Evolutionary conservation across 2,888 invertebrate species (phyloP), one percentile per base, ranked within the genome.

Genomic region (Dusona sp.): DNA sequence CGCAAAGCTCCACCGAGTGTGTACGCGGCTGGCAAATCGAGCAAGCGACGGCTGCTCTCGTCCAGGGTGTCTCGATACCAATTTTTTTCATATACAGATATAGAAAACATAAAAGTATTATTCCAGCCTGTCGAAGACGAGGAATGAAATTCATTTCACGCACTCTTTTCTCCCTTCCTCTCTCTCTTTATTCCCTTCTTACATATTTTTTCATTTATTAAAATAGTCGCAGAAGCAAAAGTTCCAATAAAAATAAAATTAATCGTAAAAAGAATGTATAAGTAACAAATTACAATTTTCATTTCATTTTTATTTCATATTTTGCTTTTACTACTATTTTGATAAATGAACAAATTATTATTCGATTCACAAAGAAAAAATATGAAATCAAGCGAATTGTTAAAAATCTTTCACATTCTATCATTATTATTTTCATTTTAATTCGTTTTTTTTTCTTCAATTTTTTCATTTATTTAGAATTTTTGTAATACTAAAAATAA

Each of bases 21-120:
- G 87, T 86, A 88, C 89, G 88, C 86, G 88, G 74, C 85, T 87
- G 86, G 90, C 89, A 89, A 90, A 90, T 90, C 90, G 89, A 89
- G 86, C 86, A 84, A 86, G 83, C 84, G 86, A 88, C 86, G 88
- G 86, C 82, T 84, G 84, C 78, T 84, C 81, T 51, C 72, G 81
- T 79, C 67, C 80, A 81, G 51, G 38, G 36, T 83, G 72, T 88
- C 86, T 51, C 79, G 68, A 79, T 79, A 48, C 19, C 51, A 36
- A 51, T 36, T 65, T 65, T 48, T 25, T 77, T 29, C 13, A n/a
- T 33, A 9, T 19, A 74, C 51, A 73, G 29, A 73, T 73, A 73
- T 61, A 61, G 29, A 61, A 61, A 13, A 29, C 13, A 61, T 3
- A 13, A 68, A 68, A 68, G 68, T 11, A 25, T 22, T 22, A 38